phyloP scores from a whole-genome alignment of 2,797 vertebrate species.

The Balearica regulorum region DNA sequence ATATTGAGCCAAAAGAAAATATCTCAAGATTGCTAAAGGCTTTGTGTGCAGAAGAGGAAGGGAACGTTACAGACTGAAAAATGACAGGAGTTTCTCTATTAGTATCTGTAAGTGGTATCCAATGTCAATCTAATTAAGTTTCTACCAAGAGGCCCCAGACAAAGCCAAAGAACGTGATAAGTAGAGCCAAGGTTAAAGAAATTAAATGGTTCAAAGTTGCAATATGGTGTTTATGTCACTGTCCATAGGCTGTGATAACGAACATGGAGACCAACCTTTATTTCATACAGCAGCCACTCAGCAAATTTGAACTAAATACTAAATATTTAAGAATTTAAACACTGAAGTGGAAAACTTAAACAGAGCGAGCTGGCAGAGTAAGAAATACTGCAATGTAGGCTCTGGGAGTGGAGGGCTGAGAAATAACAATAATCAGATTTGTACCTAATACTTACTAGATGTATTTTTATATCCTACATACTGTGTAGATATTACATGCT shows the following conservation, averaged over 20 bases:
- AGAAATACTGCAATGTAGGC: background rate
- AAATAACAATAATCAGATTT: background rate
- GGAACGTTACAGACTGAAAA: background rate
- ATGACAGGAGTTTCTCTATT: background rate
- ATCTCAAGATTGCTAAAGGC: background rate
- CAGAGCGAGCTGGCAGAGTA: background rate
- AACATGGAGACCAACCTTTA: background rate
- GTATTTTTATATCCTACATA: background rate
- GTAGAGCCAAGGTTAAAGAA: background rate
- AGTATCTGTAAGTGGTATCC: background rate
- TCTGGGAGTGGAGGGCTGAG: background rate
- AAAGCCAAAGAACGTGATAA: background rate
- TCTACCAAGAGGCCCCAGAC: background rate
- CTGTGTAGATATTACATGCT: background rate
- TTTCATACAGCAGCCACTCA: background rate
- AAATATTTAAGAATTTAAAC: background rate
- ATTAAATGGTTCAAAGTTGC: background rate
- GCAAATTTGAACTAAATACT: background rate
- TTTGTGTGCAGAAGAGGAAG: background rate
- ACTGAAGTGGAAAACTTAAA: background rate
- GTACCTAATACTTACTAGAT: background rate
- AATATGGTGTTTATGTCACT: background rate
- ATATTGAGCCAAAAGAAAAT: background rate
- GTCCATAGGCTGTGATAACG: background rate
- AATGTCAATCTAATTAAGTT: background rate